Percentiles rank a stretch among this genome's conserved stretches.
Conservation (phyloP, 2,888 invertebrate genomes). For the Cataglyphis altisquamis region DNA sequence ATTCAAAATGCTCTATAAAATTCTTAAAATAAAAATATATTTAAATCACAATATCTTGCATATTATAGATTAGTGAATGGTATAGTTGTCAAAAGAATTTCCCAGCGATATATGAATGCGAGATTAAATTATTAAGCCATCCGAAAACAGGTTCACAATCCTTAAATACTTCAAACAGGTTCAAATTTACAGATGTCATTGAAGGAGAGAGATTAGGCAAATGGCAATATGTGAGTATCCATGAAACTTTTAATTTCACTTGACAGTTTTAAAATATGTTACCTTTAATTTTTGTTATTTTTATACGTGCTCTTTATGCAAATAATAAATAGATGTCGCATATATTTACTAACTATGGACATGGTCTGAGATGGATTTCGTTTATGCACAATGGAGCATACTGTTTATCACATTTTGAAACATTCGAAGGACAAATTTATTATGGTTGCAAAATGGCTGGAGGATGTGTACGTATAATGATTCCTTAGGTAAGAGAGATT, state of each 20-base stretch:
- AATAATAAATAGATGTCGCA: constrained; percentile 85
- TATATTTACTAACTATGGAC: constrained; percentile 87
- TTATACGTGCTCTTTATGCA: background rate
- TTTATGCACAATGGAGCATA: constrained; percentile 88
- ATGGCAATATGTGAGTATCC: constrained; percentile 75
- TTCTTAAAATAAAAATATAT: background rate
- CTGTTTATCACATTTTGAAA: constrained; percentile 86
- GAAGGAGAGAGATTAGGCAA: constrained; percentile 75
- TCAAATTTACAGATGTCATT: constrained; percentile 64
- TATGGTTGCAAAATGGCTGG: constrained; percentile 90
- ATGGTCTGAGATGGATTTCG: constrained; percentile 86
- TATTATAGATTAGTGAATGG: constrained; percentile 81
- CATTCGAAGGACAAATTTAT: constrained; percentile 85
- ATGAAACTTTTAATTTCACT: background rate
- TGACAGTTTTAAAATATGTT: background rate
- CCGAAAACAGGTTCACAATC: too few species aligned
- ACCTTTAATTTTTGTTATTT: background rate
- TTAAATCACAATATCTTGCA: background rate
- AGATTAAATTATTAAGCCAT: constrained; percentile 8
- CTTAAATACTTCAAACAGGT: constrained; percentile 64
- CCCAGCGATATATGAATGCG: constrained; percentile 77
- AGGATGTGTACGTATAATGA: constrained; percentile 81
- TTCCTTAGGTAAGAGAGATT: constrained; percentile 73
- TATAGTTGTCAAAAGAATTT: constrained; percentile 81
- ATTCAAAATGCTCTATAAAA: background rate